Base-by-base conservation (phyloP, 2,888 invertebrate species). In the Drosophila hamatofila region DNA sequence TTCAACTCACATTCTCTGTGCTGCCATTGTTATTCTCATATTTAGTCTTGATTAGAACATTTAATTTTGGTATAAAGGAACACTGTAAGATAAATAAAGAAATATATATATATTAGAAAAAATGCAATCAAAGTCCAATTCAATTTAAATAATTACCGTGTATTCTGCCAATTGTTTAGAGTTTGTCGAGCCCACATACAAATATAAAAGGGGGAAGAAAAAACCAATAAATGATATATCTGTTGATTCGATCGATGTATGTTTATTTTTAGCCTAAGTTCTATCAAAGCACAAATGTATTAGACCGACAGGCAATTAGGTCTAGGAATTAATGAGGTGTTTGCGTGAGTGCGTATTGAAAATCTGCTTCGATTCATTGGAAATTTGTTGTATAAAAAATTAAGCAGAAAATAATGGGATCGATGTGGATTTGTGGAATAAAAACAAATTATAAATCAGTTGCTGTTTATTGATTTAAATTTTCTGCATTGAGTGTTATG, bases 21-120 rank as follows among this genome's bases (percentile, higher is more conserved):
- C 95, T 95, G 23, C 98, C 98, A 93, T 96, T 96, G 92, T 98
- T 97, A 91, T 98, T 95, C 93, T 98, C 97, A 93, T 97, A 98
- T 90, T 95, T 95, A 25, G 98, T 98, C 93, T 97, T 96, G 77
- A 98, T 98, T 58, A 96, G 95, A 90, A 98, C 96, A 88, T 95
- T 94, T 90, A 97, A 96, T 91, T 96, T 96, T 81, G 97, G 97
- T 86, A 98, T 94, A 90, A 98, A 97, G 9, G 98, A 98, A 93
- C 98, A 98, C 97, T 97, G 94, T 1, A 68, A 59, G n/a, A 21
- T 4, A 12, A 0, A 37, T 6, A 11, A 0, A 37, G 8, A 21
- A 12, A 27, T 35, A 60, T 58, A 54, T 23, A 37, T 14, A 64
- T 18, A n/a, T 6, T 35, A 6, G 12, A 18, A 8, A 27, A 1